Conservation (phyloP, 2,113 vertebrate species). For the Triplophysa rosa region DNA sequence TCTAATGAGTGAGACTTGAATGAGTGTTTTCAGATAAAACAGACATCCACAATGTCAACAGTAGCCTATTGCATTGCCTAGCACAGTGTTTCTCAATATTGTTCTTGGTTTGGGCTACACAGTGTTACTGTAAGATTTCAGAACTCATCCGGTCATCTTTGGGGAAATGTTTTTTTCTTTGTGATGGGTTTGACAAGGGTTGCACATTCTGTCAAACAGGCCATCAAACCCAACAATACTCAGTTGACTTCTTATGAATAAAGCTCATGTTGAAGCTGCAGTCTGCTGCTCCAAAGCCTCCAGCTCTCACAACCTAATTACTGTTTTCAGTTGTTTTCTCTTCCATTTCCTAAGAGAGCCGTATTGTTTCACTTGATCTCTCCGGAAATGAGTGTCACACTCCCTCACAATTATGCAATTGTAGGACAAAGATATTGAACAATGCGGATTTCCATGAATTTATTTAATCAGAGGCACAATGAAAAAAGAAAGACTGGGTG, state of each 20-base stretch:
- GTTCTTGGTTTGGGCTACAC: not conserved
- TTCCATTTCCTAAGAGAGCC: slow-evolving; percentile 17
- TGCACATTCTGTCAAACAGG: not conserved
- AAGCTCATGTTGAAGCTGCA: not conserved
- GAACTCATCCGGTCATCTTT: not conserved
- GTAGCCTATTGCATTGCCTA: not conserved
- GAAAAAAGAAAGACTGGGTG: not conserved
- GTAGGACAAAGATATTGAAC: slow-evolving; percentile 4
- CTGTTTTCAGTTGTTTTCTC: slow-evolving; percentile 7
- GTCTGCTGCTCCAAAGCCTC: not conserved
- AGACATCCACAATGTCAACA: not conserved
- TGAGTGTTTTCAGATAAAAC: no score
- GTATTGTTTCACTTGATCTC: not conserved
- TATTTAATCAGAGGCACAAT: not conserved
- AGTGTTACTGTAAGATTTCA: not conserved
- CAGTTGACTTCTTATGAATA: not conserved
- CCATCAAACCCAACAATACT: not conserved
- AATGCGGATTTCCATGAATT: slow-evolving; percentile 24
- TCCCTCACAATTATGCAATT: slow-evolving; percentile 23
- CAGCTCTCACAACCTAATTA: slow-evolving; percentile 3
- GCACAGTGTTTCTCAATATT: no score
- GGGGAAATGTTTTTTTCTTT: not conserved
- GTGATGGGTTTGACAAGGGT: not conserved
- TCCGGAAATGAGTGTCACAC: not conserved
- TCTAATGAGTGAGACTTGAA: no score